Evolutionary conservation across 2,888 invertebrate genomes (phyloP), one percentile per base, ranked within the genome.

Genomic region (Gymnocheta viridis): DNA sequence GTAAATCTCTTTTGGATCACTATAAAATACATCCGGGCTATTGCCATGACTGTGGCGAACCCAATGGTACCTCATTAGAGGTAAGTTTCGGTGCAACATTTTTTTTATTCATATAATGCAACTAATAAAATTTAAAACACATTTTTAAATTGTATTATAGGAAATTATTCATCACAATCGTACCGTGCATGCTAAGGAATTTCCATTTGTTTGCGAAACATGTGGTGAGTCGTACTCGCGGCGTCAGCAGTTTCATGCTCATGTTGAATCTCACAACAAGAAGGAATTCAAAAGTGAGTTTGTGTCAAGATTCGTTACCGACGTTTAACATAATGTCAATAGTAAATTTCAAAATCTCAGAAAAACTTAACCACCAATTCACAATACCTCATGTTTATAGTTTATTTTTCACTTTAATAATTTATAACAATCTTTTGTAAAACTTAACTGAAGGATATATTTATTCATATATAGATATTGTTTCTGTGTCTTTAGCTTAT

Each of bases 201-300:
- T 89, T 87, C 92, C 92, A 38, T 92, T 92, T 86, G 91, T 92
- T 35, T 92, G 92, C 79, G 91, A 91, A 73, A 91, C 90, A 51
- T 92, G 92, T 80, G 92, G 92, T 38, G 92, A 92, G 85, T 92
- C 92, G 44, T 92, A 92, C 85, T 90, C 91, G 17, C 89, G 92
- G 24, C 89, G 91, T 29, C 92, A 92, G 83, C 92, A 92, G 86
- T 92, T 91, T 86, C 91, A 91, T 82, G 92, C 91, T 72, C 92
- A 92, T 86, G 91, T 92, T 82, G 91, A 92, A 87, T 91, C 91
- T 86, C 92, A 92, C 88, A 90, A 89, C 86, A 91, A 91, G 87
- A 92, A 92, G 88, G 91, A 91, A 88, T 89, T 91, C 88, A 92
- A 91, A 92, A 91, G 91, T 91, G 91, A 91, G 89, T 90, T 88